Evolutionary conservation across 2,888 invertebrate species (phyloP).

Genomic region (Stenotaenia linearis): DNA sequence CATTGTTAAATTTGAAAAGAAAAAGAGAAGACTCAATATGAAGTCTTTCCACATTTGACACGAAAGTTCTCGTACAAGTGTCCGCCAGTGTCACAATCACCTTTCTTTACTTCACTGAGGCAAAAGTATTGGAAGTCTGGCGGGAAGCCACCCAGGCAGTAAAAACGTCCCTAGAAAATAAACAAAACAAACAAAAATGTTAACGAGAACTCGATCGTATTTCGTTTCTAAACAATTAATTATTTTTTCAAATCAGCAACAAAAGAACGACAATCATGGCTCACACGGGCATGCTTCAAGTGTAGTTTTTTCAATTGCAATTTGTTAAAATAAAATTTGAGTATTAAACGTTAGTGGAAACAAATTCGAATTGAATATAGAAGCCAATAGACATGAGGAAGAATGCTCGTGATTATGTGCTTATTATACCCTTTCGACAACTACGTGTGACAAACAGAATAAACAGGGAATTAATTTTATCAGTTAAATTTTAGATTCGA

Average conservation of each 20-base stretch:
- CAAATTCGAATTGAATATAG: not conserved
- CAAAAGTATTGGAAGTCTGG: conserved; percentile 66
- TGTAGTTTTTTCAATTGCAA: not conserved
- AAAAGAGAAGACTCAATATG: not conserved
- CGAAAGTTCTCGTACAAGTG: not conserved
- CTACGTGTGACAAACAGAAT: conserved; percentile 19
- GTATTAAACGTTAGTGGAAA: not conserved
- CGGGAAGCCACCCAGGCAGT: conserved; percentile 82
- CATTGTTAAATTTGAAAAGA: conserved; percentile 21
- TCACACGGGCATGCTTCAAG: not conserved
- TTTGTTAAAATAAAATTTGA: not conserved
- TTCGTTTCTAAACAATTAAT: too few species aligned
- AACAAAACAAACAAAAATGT: conserved; percentile 27
- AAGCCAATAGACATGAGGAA: conserved; percentile 7
- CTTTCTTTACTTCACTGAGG: conserved; percentile 65
- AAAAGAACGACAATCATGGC: not conserved
- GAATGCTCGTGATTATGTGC: conserved; percentile 7
- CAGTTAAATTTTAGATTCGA: not conserved
- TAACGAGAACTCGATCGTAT: not conserved
- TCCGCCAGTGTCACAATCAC: not conserved
- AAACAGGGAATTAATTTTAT: not conserved
- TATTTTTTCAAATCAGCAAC: not conserved
- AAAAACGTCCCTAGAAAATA: conserved; percentile 71
- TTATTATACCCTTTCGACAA: conserved; percentile 26
- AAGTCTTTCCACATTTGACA: not conserved